Evolutionary conservation across 1,140 invertebrate species (phyloP).

Genomic region (Calycopis cecrops): DNA sequence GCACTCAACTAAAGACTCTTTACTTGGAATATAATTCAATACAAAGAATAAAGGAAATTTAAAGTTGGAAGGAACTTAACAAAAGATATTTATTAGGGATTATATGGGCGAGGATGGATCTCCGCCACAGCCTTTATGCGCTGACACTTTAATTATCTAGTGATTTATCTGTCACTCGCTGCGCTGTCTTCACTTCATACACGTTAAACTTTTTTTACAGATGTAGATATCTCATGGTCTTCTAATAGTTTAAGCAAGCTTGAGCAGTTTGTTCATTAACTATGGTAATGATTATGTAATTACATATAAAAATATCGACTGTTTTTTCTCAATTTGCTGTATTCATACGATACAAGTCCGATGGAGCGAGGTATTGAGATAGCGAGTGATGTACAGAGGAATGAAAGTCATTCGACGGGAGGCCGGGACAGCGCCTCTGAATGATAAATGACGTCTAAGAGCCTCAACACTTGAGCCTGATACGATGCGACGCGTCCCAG

Average conservation of each 20-base stretch:
- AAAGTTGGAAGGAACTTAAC: background rate
- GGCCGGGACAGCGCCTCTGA: constrained; percentile 11
- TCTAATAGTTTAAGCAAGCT: no score
- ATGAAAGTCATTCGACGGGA: constrained; percentile 18
- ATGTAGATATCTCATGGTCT: no score
- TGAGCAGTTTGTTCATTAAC: no score
- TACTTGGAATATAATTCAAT: no score
- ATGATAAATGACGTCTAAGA: constrained; percentile 21
- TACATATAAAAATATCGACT: no score
- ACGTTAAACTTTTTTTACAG: background rate
- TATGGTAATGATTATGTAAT: no score
- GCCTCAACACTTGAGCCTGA: constrained; percentile 12
- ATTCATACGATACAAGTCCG: no score
- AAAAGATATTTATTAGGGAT: constrained; percentile 7
- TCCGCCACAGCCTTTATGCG: constrained; percentile 9
- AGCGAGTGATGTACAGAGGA: background rate
- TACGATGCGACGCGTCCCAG: background rate
- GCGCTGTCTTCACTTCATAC: constrained; percentile 8
- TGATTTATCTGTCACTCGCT: constrained; percentile 12
- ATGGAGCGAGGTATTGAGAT: no score
- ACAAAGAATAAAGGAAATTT: background rate
- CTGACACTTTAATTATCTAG: constrained; percentile 14
- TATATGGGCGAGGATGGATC: background rate
- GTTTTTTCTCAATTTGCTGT: no score
- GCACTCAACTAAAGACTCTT: no score